Evolutionary conservation across 1,140 invertebrate species (phyloP).

Genomic region (Ctenoplectra terminalis): DNA sequence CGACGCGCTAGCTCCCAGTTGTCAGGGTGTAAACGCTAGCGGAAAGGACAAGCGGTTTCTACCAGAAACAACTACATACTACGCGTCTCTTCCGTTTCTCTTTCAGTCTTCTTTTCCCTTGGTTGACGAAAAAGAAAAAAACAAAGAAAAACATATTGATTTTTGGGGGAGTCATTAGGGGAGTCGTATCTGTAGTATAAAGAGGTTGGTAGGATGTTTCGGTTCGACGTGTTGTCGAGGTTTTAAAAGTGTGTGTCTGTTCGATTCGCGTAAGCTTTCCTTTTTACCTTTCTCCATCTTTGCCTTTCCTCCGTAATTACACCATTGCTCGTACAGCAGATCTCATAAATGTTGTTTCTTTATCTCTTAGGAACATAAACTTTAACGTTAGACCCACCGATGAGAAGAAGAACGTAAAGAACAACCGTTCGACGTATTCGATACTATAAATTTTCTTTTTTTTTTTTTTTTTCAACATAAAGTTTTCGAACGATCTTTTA

Average conservation of each 20-base stretch:
- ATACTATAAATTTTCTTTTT: not conserved
- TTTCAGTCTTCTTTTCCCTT: not conserved
- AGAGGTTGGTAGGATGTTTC: not conserved
- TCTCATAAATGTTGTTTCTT: not conserved
- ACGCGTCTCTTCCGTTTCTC: not conserved
- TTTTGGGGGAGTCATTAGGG: conserved; percentile 21
- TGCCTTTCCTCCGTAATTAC: not conserved
- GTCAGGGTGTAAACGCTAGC: not conserved
- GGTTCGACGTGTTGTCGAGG: not conserved
- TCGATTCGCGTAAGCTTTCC: not conserved
- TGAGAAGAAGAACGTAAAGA: too few species aligned
- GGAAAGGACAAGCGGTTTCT: conserved; percentile 12
- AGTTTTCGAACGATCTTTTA: too few species aligned
- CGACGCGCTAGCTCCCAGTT: not conserved
- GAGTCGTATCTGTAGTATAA: not conserved
- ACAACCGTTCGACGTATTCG: not conserved
- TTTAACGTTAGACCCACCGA: not conserved
- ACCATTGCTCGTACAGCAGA: not conserved
- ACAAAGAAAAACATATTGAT: too few species aligned
- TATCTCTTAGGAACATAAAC: not conserved
- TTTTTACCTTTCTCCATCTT: not conserved
- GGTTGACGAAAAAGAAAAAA: conserved; percentile 23
- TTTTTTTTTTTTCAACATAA: too few species aligned
- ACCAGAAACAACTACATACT: conserved; percentile 25
- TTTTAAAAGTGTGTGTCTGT: not conserved